phyloP scores from a whole-genome alignment of 2,113 vertebrate genomes.

The Meriones unguiculatus region DNA sequence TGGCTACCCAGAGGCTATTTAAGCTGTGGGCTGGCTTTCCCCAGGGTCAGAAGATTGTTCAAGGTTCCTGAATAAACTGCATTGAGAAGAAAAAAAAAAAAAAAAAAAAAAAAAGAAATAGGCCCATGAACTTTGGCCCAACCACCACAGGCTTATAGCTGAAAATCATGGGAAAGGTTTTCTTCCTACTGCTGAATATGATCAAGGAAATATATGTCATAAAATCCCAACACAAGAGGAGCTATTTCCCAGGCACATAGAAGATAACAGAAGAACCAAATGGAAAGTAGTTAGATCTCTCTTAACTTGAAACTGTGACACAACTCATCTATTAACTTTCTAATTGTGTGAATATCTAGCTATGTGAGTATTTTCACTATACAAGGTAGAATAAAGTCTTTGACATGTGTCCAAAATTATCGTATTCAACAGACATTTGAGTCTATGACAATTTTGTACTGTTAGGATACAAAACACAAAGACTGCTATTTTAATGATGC shows the following conservation, averaged over 20 bases:
- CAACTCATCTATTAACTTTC: slow-evolving; percentile 28
- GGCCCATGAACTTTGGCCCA: background rate
- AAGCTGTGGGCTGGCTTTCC: no score
- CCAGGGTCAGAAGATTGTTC: no score
- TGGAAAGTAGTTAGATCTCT: background rate
- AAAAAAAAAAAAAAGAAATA: no score
- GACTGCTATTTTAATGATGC: background rate
- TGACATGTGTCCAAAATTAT: background rate
- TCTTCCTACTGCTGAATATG: background rate
- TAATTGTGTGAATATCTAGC: background rate
- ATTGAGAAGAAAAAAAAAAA: no score
- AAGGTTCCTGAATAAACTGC: no score
- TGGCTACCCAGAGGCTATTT: no score
- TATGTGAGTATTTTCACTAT: background rate
- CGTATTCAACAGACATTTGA: background rate
- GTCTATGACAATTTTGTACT: slow-evolving; percentile 13
- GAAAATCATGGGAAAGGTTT: slow-evolving; percentile 10
- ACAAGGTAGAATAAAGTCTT: background rate
- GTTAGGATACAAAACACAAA: slow-evolving; percentile 3
- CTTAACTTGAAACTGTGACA: background rate
- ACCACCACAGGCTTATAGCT: background rate
- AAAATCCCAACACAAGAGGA: slow-evolving; percentile 1
- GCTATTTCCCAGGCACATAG: background rate
- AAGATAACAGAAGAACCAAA: background rate
- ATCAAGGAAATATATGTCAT: slow-evolving; percentile 16